phyloP scores from a whole-genome alignment of 2,113 vertebrate species.

The Nematolebias whitei region DNA sequence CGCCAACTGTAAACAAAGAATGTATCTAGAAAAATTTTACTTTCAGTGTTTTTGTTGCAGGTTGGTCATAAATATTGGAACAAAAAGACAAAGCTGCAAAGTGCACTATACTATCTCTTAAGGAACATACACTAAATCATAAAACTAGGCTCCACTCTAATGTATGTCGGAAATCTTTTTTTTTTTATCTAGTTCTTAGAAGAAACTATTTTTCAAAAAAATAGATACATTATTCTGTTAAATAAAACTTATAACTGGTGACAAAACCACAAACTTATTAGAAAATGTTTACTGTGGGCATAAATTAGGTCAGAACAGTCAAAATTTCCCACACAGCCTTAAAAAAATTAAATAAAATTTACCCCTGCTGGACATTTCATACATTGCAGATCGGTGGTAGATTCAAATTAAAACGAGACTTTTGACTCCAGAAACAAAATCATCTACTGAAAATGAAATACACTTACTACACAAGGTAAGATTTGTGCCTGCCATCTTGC shows the following conservation, averaged over 20 bases:
- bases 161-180: too few relatives aligned
- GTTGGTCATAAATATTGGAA: constrained; percentile 1
- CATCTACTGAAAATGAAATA: too few relatives aligned
- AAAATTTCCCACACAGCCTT: not conserved
- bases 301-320: not conserved
- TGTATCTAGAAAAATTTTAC: not conserved
- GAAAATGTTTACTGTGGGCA: not conserved
- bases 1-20: constrained; percentile 2
- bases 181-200: not conserved
- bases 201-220: not conserved
- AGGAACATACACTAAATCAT: not conserved
- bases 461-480: too few relatives aligned
- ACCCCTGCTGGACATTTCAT: too few relatives aligned
- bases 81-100: not conserved
- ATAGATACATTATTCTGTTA: not conserved
- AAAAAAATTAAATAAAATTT: too few relatives aligned
- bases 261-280: not conserved
- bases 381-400: too few relatives aligned
- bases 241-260: not conserved
- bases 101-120: not conserved
- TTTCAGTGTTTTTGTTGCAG: not conserved
- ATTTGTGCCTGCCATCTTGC: too few relatives aligned
- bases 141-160: not conserved
- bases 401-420: too few relatives aligned
- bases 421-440: too few relatives aligned